phyloP scores from a whole-genome alignment of 2,888 invertebrate genomes.

The Andrena bicolor region DNA sequence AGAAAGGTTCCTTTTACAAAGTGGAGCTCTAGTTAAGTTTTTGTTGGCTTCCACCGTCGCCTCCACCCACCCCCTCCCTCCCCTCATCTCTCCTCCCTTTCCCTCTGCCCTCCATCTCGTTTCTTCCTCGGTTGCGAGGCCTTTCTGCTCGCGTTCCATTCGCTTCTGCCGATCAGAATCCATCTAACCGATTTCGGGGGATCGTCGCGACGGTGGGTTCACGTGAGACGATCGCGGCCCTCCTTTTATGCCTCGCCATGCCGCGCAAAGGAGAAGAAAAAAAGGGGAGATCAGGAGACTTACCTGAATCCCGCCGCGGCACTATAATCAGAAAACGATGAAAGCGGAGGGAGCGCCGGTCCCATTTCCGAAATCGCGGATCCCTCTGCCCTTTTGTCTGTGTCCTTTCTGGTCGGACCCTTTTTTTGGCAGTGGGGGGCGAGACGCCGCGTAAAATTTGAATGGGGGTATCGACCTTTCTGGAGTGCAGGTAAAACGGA shows the following conservation, averaged over 20 bases:
- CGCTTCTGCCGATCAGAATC: conserved; percentile 61
- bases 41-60: conserved; percentile 66
- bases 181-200: conserved; percentile 59
- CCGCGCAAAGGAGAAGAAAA: background rate
- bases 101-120: background rate
- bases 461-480: too few species aligned
- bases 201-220: conserved; percentile 54
- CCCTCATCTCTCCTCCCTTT: too few species aligned
- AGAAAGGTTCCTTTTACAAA: conserved; percentile 72
- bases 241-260: conserved; percentile 38
- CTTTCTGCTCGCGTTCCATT: conserved; percentile 48
- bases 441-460: too few species aligned
- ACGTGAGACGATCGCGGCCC: conserved; percentile 54
- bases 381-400: background rate
- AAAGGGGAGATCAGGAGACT: conserved; percentile 12
- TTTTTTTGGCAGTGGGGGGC: too few species aligned
- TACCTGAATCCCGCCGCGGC: conserved; percentile 27
- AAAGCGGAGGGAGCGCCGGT: background rate
- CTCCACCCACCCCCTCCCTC: background rate
- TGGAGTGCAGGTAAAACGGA: too few species aligned
- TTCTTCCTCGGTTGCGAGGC: conserved; percentile 16
- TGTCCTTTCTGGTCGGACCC: too few species aligned
- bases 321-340: conserved; percentile 20
- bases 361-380: background rate
- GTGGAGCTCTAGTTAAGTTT: conserved; percentile 72